Evolutionary conservation across 35 echinoderm and acorn worm species (phyloP).

Genomic region (Anneissia japonica): DNA sequence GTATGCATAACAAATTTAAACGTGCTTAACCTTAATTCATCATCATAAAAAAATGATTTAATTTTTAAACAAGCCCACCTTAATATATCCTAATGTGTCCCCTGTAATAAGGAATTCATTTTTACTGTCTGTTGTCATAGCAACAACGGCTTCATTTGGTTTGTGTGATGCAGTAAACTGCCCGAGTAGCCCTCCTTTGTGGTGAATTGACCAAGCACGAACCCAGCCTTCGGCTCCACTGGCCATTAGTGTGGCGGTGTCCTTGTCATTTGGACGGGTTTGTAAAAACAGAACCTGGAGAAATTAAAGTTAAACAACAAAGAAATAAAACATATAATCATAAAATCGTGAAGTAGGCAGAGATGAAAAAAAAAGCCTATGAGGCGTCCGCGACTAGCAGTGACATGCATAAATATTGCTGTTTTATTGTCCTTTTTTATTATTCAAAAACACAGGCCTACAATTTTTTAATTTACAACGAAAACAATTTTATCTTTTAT

Average conservation of each 20-base stretch:
- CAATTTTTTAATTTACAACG: too few relatives aligned
- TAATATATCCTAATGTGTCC: conserved; percentile 86
- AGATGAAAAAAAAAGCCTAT: neutral
- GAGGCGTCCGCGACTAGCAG: neutral
- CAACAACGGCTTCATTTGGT: conserved; percentile 61
- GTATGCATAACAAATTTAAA: too few relatives aligned
- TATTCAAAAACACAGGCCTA: too few relatives aligned
- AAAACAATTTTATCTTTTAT: too few relatives aligned
- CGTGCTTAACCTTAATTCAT: too few relatives aligned
- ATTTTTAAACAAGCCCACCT: conserved; percentile 52
- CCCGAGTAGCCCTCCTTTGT: conserved; percentile 91
- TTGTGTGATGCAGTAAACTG: conserved; percentile 90
- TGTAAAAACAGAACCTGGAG: conserved; percentile 77
- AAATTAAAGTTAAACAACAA: neutral
- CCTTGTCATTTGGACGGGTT: conserved; percentile 81
- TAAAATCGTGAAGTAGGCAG: too few relatives aligned
- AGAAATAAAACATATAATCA: too few relatives aligned
- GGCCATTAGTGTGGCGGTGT: conserved; percentile 91
- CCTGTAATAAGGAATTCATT: conserved; percentile 82
- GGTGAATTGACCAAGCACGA: conserved; percentile 88
- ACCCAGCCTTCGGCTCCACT: conserved; percentile 96
- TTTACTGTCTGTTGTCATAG: conserved; percentile 77
- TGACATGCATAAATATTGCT: neutral
- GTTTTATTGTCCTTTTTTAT: neutral
- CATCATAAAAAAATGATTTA: neutral